Base-by-base conservation (phyloP, 2,797 vertebrate species). In the Astyanax mexicanus region DNA sequence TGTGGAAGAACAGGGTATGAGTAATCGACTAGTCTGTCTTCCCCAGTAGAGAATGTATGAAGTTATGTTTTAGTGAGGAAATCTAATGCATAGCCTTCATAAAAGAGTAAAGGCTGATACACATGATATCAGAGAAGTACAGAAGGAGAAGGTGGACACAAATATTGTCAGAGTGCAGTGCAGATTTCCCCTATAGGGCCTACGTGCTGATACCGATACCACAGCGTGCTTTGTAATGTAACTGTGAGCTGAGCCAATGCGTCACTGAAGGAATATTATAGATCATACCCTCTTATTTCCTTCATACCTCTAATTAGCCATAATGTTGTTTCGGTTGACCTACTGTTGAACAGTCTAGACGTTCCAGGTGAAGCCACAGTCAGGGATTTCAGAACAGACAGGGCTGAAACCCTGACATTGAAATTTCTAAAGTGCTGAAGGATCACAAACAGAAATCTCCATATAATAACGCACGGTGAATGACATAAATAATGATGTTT, bases 281-380 rank as follows among this genome's bases (percentile, higher is more conserved):
- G 11, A 27, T 49, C 12, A 13, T 40, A 60, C 45, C 21, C 37
- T 15, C 19, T 54, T 51, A 72, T 78, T 78, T 66, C 32, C n/a
- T 72, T 21, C 61, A 72, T 29, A 72, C 69, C 69, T 49, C 29
- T 72, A 58, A 78, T 78, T 47, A 66, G 10, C 10, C 4, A 12
- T 25, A 21, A 54, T 3, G 3, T 55, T 10, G n/a, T 27, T 35
- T 27, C 42, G 45, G 25, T 17, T 29, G n/a, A 19, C 21, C 54
- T 49, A n/a, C 19, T 19, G 23, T 19, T 19, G 23, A 15, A 3
- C 15, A 8, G 75, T 77, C 75, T 77, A 77, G 75, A 77, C 74
- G 8, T 15, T 62, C 23, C 9, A 35, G 23, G 6, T 44, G 23
- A 58, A 75, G 44, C 23, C 21, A 54, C 61, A 65, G 5, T 65